These are phyloP conservation scores for Cynoglossus semilaevis DNA, from an alignment of 2,113 vertebrate species.

Conservation along the genomic window DNA sequence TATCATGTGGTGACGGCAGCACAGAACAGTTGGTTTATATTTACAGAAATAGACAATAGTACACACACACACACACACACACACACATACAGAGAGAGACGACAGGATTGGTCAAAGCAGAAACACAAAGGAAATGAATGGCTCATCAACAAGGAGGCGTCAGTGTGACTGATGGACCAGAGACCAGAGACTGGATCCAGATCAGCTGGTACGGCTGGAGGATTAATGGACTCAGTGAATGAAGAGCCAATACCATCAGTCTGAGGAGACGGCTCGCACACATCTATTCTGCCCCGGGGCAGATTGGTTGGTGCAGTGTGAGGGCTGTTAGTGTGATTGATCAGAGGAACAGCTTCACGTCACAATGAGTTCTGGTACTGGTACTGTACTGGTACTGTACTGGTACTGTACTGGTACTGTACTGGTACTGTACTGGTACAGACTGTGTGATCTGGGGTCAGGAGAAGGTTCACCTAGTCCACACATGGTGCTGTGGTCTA, in stretches of 20 bases:
- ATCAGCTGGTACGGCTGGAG: slow-evolving; percentile 45
- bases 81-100: too few relatives aligned
- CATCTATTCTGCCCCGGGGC: slow-evolving; percentile 47
- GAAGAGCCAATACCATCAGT: slow-evolving; percentile 61
- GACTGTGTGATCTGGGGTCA: too few relatives aligned
- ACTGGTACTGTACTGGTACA: too few relatives aligned
- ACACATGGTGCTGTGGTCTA: too few relatives aligned
- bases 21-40: too few relatives aligned
- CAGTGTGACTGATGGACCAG: slow-evolving; percentile 34
- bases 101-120: not conserved
- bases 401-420: too few relatives aligned
- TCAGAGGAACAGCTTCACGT: slow-evolving; percentile 28
- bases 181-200: slow-evolving; percentile 36
- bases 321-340: slow-evolving; percentile 56
- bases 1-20: too few relatives aligned
- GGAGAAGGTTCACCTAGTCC: too few relatives aligned
- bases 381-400: too few relatives aligned
- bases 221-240: slow-evolving; percentile 60
- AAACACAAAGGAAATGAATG: slow-evolving; percentile 49
- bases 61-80: too few relatives aligned
- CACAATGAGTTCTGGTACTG: too few relatives aligned
- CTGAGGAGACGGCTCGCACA: slow-evolving; percentile 54
- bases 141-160: slow-evolving; percentile 35
- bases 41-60: too few relatives aligned
- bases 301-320: slow-evolving; percentile 37